Conservation (phyloP, 1,140 invertebrate species). For the Vanessa atalanta region DNA sequence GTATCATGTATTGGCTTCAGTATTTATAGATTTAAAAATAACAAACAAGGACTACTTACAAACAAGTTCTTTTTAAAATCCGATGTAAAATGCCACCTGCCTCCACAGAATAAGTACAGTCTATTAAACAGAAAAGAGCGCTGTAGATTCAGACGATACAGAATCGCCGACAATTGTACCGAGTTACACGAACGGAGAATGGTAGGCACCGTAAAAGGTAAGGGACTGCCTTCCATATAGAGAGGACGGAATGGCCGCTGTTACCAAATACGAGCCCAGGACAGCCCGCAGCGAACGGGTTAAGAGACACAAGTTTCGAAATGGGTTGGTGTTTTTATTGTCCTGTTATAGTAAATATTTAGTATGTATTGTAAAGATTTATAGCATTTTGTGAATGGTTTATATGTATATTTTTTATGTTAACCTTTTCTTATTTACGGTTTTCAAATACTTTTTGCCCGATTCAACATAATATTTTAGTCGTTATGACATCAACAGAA, state of each 20-base stretch:
- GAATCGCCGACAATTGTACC: constrained; percentile 52
- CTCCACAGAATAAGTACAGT: constrained; percentile 13
- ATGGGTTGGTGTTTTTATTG: constrained; percentile 36
- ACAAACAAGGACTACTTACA: not conserved
- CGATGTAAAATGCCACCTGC: constrained; percentile 10
- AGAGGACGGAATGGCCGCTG: constrained; percentile 45
- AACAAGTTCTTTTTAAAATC: not conserved
- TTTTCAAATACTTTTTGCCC: not conserved
- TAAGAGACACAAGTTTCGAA: constrained; percentile 50
- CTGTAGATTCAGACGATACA: constrained; percentile 42
- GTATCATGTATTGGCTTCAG: not conserved
- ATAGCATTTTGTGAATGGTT: not conserved
- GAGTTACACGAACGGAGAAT: constrained; percentile 37
- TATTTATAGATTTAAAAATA: constrained; percentile 1
- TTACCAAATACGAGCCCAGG: constrained; percentile 55
- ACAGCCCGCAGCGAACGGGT: constrained; percentile 45
- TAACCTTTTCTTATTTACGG: not conserved
- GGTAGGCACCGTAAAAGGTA: constrained; percentile 47
- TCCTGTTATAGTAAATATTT: constrained; percentile 19
- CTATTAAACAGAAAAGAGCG: constrained; percentile 41
- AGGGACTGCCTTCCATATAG: constrained; percentile 47
- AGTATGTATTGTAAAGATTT: not conserved
- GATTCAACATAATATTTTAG: no score
- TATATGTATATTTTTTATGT: not conserved
- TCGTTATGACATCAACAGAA: no score